Percentiles rank a stretch among this genome's conserved stretches.
Evolutionary conservation across 2,797 vertebrate genomes (phyloP).

Genomic region (Cephalopachus bancanus): DNA sequence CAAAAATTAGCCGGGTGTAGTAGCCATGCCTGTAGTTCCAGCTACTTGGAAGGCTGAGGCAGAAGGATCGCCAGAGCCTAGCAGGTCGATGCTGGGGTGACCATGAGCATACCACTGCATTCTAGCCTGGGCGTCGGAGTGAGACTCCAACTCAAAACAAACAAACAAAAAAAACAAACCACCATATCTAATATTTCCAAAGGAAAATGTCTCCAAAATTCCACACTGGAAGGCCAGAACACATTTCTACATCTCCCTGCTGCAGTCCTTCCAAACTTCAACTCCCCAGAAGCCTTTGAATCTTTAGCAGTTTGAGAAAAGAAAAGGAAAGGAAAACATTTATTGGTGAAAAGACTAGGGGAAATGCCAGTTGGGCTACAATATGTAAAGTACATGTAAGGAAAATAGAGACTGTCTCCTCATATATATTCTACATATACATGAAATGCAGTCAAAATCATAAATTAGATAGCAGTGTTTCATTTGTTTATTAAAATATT

Average conservation of each 20-base stretch:
- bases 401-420: not conserved
- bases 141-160: no score
- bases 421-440: not conserved
- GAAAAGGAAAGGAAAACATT: constrained; percentile 23
- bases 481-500: constrained; percentile 55
- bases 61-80: no score
- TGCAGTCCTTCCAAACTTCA: constrained; percentile 48
- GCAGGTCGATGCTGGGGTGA: no score
- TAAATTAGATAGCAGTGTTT: constrained; percentile 57
- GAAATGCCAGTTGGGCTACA: not conserved
- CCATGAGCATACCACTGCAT: no score
- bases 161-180: no score
- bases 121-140: no score
- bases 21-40: no score
- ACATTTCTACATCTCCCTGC: constrained; percentile 28
- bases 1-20: no score
- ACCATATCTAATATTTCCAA: not conserved
- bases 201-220: constrained; percentile 46
- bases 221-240: constrained; percentile 11
- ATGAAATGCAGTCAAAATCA: constrained; percentile 43
- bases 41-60: no score
- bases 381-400: not conserved
- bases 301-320: constrained; percentile 9
- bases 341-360: not conserved
- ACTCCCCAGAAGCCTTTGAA: constrained; percentile 42